phyloP scores from a whole-genome alignment of 2,888 invertebrate species.

The Cryptocephalus primarius region DNA sequence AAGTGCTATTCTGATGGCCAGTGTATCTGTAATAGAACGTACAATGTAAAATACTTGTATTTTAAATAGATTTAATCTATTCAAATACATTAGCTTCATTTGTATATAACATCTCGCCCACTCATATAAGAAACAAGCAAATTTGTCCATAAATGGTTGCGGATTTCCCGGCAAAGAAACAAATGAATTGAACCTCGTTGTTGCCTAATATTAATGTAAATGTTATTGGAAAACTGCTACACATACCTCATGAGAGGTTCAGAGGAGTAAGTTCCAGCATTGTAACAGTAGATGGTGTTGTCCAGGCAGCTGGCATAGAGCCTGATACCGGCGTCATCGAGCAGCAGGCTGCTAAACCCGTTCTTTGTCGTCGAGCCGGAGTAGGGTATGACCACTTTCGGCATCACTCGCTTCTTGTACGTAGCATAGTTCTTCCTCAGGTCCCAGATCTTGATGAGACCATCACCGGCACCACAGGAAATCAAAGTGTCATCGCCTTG shows the following conservation, averaged over 20 bases:
- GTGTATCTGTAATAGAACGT: constrained; percentile 32
- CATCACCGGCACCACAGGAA: constrained; percentile 81
- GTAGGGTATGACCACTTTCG: constrained; percentile 64
- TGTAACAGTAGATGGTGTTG: constrained; percentile 75
- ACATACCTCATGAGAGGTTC: constrained; percentile 46
- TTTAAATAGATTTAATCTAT: too few relatives aligned
- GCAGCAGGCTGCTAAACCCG: constrained; percentile 67
- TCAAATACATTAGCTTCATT: too few relatives aligned
- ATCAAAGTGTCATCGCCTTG: constrained; percentile 68
- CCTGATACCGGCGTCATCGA: constrained; percentile 56
- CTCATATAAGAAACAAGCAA: too few relatives aligned
- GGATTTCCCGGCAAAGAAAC: too few relatives aligned
- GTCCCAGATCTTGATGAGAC: constrained; percentile 70
- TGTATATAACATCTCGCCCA: too few relatives aligned
- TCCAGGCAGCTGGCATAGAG: constrained; percentile 85
- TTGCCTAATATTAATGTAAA: too few relatives aligned
- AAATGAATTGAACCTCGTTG: too few relatives aligned
- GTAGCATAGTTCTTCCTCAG: constrained; percentile 67
- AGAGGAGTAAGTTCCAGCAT: constrained; percentile 56
- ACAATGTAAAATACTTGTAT: too few relatives aligned
- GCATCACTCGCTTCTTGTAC: constrained; percentile 56
- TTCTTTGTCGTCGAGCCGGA: constrained; percentile 57
- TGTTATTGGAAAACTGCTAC: too few relatives aligned
- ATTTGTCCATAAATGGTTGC: too few relatives aligned
- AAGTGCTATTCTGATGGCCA: constrained; percentile 71